Conservation (phyloP, 2,888 invertebrate species). For the Drosophila histrio region DNA sequence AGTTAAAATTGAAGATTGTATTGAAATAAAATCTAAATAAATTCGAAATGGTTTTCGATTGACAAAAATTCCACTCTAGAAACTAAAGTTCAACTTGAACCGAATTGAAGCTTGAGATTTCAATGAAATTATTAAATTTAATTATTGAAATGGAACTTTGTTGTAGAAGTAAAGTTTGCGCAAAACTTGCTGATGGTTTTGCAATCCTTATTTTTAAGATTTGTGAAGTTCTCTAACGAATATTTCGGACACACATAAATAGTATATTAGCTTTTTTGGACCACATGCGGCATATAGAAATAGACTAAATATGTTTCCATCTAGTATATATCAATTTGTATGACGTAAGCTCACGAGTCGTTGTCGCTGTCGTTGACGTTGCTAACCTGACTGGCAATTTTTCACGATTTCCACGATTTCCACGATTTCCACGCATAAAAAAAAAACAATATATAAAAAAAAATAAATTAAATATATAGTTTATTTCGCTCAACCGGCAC, state of each 20-base stretch:
- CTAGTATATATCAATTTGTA: conserved; percentile 44
- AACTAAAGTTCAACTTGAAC: neutral
- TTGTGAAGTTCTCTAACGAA: neutral
- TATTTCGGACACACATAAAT: conserved; percentile 25
- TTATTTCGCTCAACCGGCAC: conserved; percentile 8
- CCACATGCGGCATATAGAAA: conserved; percentile 76
- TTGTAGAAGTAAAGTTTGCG: neutral
- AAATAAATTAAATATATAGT: neutral
- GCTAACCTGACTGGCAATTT: conserved; percentile 45
- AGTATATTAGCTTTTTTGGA: conserved; percentile 58
- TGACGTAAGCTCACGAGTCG: conserved; percentile 78
- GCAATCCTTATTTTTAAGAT: neutral
- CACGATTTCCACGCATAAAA: conserved; percentile 34
- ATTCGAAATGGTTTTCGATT: too few relatives aligned
- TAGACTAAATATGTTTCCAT: conserved; percentile 52
- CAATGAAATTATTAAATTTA: too few relatives aligned
- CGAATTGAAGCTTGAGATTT: neutral
- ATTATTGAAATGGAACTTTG: too few relatives aligned
- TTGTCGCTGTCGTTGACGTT: conserved; percentile 18
- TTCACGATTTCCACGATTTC: conserved; percentile 33
- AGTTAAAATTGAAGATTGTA: too few relatives aligned
- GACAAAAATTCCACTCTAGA: too few relatives aligned
- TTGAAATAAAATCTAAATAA: too few relatives aligned
- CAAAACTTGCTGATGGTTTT: neutral
- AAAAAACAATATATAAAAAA: neutral